These are phyloP conservation scores for Scolopax mira DNA, from an alignment of 2,113 vertebrate species.

Conservation along the genomic window DNA sequence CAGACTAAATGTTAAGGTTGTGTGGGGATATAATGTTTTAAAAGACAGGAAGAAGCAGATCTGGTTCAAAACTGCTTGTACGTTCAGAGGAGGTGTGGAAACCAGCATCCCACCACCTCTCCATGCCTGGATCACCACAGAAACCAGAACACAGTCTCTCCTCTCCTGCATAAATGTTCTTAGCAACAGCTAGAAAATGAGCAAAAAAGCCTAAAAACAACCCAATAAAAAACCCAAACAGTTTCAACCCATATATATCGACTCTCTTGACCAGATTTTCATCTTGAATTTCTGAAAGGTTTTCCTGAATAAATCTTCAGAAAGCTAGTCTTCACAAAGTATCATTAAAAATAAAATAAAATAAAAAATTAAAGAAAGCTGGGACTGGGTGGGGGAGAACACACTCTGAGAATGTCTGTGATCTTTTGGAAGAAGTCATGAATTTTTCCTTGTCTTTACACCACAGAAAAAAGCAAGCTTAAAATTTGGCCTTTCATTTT, in stretches of 20 bases:
- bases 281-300: background rate
- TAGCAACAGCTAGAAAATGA: background rate
- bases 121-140: background rate
- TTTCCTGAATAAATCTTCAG: background rate
- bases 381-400: accelerated
- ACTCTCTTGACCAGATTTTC: background rate
- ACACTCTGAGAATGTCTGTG: background rate
- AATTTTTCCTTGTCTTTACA: background rate
- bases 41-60: background rate
- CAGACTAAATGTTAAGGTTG: background rate
- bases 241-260: background rate
- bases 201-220: background rate
- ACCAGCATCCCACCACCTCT: background rate
- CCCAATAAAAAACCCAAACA: accelerated
- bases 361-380: too few relatives aligned
- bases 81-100: accelerated
- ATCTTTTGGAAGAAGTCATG: background rate
- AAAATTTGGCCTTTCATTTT: background rate
- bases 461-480: background rate
- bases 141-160: background rate
- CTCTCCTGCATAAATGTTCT: background rate
- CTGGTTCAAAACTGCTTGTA: background rate
- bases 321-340: background rate
- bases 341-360: background rate
- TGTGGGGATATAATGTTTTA: background rate